Conservation (phyloP, 2,888 invertebrate genomes). For the Lochmaea capreae region DNA sequence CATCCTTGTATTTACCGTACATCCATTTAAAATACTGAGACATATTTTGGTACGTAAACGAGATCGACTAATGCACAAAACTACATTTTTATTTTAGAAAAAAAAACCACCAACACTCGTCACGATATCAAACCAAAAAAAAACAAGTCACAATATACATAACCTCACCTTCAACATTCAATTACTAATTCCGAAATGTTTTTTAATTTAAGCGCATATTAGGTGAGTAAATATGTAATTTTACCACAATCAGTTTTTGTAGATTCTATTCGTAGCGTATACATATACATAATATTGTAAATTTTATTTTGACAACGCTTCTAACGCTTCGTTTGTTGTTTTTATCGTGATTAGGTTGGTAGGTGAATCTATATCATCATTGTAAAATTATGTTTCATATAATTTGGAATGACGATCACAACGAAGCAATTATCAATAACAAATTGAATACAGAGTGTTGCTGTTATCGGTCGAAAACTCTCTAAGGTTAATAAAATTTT, state of each 20-base stretch:
- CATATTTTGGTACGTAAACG: slow-evolving; percentile 47
- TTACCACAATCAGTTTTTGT: slow-evolving; percentile 11
- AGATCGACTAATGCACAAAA: slow-evolving; percentile 38
- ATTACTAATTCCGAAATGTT: slow-evolving; percentile 20
- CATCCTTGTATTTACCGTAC: slow-evolving; percentile 55
- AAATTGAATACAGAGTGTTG: too few relatives aligned
- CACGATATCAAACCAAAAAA: not conserved
- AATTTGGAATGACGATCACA: too few relatives aligned
- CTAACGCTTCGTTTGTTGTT: not conserved
- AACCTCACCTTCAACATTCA: slow-evolving; percentile 19
- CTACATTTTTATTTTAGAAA: not conserved
- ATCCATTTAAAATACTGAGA: slow-evolving; percentile 66
- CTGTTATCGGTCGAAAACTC: too few relatives aligned
- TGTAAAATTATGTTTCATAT: too few relatives aligned
- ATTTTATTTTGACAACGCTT: slow-evolving; percentile 14
- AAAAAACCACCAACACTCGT: not conserved
- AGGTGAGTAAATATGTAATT: slow-evolving; percentile 12
- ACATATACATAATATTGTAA: not conserved
- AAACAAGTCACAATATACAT: slow-evolving; percentile 10
- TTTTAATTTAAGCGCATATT: slow-evolving; percentile 5
- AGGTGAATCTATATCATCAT: too few relatives aligned
- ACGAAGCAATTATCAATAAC: too few relatives aligned
- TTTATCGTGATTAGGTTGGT: not conserved
- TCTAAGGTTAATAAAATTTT: too few relatives aligned
- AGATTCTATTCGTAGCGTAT: not conserved